Evolutionary conservation across 2,797 vertebrate genomes (phyloP).

Genomic region (Enteromius thamalakanensis): DNA sequence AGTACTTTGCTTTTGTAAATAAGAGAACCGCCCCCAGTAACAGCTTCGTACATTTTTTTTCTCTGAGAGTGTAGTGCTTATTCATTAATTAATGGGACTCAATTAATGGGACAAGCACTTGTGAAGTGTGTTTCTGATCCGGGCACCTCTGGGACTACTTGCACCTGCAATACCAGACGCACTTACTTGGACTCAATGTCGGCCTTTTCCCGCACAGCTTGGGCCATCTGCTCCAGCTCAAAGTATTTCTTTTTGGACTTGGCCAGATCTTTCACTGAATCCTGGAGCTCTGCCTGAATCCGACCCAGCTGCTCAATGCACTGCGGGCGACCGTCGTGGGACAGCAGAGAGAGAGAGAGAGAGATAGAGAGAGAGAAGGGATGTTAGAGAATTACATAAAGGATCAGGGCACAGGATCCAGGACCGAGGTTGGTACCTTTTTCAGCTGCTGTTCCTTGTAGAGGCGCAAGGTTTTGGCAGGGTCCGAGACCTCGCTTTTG

Average conservation of each 20-base stretch:
- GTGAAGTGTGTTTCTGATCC: slow-evolving; percentile 26
- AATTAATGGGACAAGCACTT: slow-evolving; percentile 29
- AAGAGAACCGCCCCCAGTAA: not conserved
- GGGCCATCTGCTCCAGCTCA: slow-evolving; percentile 97
- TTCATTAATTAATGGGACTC: slow-evolving; percentile 24
- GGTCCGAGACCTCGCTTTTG: slow-evolving; percentile 92
- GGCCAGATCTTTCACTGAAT: slow-evolving; percentile 96
- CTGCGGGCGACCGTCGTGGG: slow-evolving; percentile 68
- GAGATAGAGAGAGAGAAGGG: slow-evolving; percentile 20
- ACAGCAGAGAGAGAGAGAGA: slow-evolving; percentile 37
- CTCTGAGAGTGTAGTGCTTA: not conserved
- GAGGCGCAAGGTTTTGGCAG: slow-evolving; percentile 89
- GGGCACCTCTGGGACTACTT: not conserved
- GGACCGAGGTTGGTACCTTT: slow-evolving; percentile 77
- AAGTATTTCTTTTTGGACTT: slow-evolving; percentile 99
- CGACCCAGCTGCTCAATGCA: slow-evolving; percentile 95
- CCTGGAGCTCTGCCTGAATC: slow-evolving; percentile 94
- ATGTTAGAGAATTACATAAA: not conserved
- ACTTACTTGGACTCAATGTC: slow-evolving; percentile 98
- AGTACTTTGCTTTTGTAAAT: not conserved
- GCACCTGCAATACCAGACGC: slow-evolving; percentile 43
- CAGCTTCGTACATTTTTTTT: not conserved
- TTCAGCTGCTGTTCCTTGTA: slow-evolving; percentile 97
- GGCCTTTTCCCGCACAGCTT: slow-evolving; percentile 93
- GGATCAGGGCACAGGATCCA: not conserved